These are phyloP conservation scores for Bufo gargarizans DNA, from an alignment of 2,113 vertebrate species.

Conservation along the genomic window DNA sequence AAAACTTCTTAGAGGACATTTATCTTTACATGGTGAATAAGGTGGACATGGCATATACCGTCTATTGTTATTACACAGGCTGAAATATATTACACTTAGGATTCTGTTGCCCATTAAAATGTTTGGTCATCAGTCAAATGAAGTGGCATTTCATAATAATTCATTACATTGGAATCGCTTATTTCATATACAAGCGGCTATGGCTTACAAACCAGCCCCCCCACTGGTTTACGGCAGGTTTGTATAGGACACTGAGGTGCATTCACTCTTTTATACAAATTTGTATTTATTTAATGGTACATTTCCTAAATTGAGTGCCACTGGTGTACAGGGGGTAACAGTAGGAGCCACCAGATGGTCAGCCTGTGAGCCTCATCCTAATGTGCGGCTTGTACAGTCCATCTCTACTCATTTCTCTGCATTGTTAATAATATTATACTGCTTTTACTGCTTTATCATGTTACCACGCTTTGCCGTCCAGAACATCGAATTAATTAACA, in stretches of 20 bases:
- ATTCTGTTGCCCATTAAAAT: not conserved
- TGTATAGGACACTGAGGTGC: not conserved
- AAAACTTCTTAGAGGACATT: not conserved
- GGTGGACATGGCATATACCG: not conserved
- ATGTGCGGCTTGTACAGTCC: not conserved
- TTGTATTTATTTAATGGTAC: not conserved
- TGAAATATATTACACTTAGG: not conserved
- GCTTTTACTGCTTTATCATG: not conserved
- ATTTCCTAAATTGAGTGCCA: not conserved
- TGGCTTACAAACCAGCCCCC: not conserved
- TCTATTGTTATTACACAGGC: not conserved
- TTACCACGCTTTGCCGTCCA: conserved; percentile 2
- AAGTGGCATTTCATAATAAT: not conserved
- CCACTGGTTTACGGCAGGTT: not conserved
- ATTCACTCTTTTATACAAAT: not conserved
- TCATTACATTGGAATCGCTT: not conserved
- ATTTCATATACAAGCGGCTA: not conserved
- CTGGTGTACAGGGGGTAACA: not conserved
- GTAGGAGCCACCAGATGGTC: not conserved
- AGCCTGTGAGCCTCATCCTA: not conserved
- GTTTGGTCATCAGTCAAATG: not conserved
- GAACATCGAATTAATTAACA: conserved; percentile 1
- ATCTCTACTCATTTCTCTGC: not conserved
- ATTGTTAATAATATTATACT: not conserved
- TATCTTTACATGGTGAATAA: not conserved